A percentile compares a stretch with the other conserved stretches of the same genome.
Conservation (phyloP, 2,888 invertebrate genomes). For the Mycalesis mineus region DNA sequence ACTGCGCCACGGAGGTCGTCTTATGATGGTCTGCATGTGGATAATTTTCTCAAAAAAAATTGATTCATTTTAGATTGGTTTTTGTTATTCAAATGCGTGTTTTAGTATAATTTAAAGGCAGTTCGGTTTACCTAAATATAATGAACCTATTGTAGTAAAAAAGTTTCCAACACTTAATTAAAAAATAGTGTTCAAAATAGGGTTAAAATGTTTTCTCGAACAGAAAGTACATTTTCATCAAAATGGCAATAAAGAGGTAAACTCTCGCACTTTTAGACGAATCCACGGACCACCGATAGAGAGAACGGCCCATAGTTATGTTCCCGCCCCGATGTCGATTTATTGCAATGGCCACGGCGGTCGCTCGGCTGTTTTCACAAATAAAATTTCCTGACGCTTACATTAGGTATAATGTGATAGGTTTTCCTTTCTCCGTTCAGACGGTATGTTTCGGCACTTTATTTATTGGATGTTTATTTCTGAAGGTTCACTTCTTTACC, state of each 20-base stretch:
- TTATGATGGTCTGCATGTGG: too few species aligned
- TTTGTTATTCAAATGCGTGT: too few species aligned
- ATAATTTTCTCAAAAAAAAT: too few species aligned
- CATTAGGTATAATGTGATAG: conserved; percentile 51
- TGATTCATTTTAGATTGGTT: too few species aligned
- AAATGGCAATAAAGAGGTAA: conserved; percentile 4
- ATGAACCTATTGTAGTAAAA: too few species aligned
- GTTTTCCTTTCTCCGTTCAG: conserved; percentile 11
- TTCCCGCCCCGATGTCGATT: conserved; percentile 37
- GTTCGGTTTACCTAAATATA: too few species aligned
- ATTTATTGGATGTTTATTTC: conserved; percentile 12
- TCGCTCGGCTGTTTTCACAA: conserved; percentile 57
- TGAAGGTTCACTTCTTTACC: background rate
- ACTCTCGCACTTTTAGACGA: conserved; percentile 13
- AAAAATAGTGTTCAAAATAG: too few species aligned
- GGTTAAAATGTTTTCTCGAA: background rate
- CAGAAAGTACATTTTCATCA: background rate
- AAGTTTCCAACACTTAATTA: too few species aligned
- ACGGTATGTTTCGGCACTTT: conserved; percentile 10
- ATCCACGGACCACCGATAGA: conserved; percentile 53
- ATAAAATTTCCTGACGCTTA: conserved; percentile 60
- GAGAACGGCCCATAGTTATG: conserved; percentile 51
- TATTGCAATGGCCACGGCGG: conserved; percentile 47
- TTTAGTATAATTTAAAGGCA: too few species aligned
- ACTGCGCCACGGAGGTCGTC: too few species aligned